These are phyloP conservation scores for Pocillopora meandrina DNA, from an alignment of 92 coral and sea anemone genomes.

Conservation along the genomic window DNA sequence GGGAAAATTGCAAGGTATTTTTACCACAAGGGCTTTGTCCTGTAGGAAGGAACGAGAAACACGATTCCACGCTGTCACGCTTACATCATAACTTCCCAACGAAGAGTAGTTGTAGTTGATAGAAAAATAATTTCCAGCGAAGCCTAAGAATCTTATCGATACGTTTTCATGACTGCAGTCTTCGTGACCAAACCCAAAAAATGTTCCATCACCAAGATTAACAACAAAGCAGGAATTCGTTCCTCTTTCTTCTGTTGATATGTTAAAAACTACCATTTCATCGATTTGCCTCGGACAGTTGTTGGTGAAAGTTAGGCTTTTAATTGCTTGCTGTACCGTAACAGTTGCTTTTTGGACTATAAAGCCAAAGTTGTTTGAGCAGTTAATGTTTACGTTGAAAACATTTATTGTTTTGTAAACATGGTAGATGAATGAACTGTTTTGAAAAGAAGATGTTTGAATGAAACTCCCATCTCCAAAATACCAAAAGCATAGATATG, in stretches of 20 bases:
- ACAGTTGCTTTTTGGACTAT: conserved; percentile 21
- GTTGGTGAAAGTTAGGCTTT: conserved; percentile 38
- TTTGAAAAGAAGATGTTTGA: conserved; percentile 40
- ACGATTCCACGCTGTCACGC: conserved; percentile 62
- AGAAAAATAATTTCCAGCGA: conserved; percentile 14
- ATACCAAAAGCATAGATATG: conserved; percentile 57
- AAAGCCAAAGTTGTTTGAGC: conserved; percentile 56
- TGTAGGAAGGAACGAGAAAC: conserved; percentile 44
- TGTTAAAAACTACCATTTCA: conserved; percentile 48
- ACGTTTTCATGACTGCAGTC: conserved; percentile 39
- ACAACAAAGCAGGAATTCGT: conserved; percentile 66
- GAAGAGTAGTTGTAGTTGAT: conserved; percentile 46
- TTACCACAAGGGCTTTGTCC: conserved; percentile 46
- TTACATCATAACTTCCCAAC: conserved; percentile 42
- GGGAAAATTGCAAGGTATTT: conserved; percentile 73
- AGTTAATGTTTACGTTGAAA: conserved; percentile 44
- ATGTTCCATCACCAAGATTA: conserved; percentile 64
- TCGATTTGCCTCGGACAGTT: conserved; percentile 61
- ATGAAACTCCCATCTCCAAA: conserved; percentile 67
- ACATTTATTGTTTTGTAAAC: conserved; percentile 27
- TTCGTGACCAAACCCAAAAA: conserved; percentile 54
- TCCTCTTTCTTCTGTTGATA: conserved; percentile 48
- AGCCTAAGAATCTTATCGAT: conserved; percentile 23
- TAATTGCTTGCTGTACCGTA: conserved; percentile 52
- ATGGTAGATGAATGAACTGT: conserved; percentile 42